Conservation (phyloP, 2,113 vertebrate species). For the Oncorhynchus nerka region DNA sequence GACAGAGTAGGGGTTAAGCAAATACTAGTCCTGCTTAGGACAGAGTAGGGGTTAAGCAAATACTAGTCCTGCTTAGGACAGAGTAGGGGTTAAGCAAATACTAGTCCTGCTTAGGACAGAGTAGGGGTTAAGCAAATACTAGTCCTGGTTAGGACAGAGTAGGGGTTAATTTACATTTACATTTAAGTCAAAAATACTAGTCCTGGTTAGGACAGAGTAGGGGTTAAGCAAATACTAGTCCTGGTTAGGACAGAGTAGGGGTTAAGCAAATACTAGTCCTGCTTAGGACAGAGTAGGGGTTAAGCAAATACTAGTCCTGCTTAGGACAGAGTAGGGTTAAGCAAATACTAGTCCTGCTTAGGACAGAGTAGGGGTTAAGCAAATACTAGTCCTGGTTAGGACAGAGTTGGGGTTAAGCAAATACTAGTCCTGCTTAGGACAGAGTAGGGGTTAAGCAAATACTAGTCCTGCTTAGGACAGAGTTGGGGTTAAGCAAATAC, state of each 20-base stretch:
- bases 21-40: constrained; percentile 58
- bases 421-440: constrained; percentile 54
- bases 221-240: constrained; percentile 73
- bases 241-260: constrained; percentile 49
- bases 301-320: constrained; percentile 70
- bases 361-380: constrained; percentile 65
- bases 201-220: constrained; percentile 48
- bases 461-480: constrained; percentile 45
- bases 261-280: constrained; percentile 73
- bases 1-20: constrained; percentile 67
- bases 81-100: constrained; percentile 71
- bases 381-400: constrained; percentile 62
- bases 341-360: constrained; percentile 65
- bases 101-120: constrained; percentile 6
- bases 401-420: constrained; percentile 69
- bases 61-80: constrained; percentile 49
- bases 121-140: constrained; percentile 73
- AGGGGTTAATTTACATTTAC: no score
- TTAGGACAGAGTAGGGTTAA: constrained; percentile 60
- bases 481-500: constrained; percentile 74
- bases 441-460: constrained; percentile 72
- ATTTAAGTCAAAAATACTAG: no score
- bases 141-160: constrained; percentile 45
- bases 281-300: constrained; percentile 53
- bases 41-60: constrained; percentile 71